Conservation (phyloP, 1,140 invertebrate genomes). For the Bombus waltoni region DNA sequence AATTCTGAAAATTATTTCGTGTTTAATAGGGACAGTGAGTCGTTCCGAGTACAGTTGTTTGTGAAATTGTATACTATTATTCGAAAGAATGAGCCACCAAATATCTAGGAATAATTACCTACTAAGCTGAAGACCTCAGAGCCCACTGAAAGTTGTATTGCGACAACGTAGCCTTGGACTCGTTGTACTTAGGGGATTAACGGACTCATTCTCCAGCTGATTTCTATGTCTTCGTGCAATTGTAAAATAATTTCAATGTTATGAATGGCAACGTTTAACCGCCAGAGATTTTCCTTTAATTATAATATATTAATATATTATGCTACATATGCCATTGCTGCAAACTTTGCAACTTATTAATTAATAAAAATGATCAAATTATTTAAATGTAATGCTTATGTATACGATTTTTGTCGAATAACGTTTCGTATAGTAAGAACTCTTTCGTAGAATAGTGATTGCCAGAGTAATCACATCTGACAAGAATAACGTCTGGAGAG, state of each 20-base stretch:
- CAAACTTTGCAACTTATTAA: not conserved
- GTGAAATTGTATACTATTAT: not conserved
- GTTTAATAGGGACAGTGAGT: not conserved
- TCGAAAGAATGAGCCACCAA: conserved; percentile 54
- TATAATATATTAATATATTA: not conserved
- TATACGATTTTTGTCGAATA: not conserved
- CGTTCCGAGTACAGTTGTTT: no score
- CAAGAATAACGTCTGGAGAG: not conserved
- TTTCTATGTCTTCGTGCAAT: conserved; percentile 13
- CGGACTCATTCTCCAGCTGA: conserved; percentile 29
- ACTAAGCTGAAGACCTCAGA: conserved; percentile 48
- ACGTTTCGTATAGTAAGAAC: not conserved
- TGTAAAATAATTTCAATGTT: conserved; percentile 17
- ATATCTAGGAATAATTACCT: conserved; percentile 69
- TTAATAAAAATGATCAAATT: not conserved
- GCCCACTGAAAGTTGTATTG: conserved; percentile 68
- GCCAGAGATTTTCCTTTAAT: no score
- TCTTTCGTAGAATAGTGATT: not conserved
- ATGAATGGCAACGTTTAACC: not conserved
- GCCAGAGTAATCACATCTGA: not conserved
- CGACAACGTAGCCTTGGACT: conserved; percentile 72
- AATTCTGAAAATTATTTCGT: not conserved
- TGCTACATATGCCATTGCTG: no score
- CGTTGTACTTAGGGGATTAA: conserved; percentile 70
- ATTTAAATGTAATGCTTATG: not conserved